phyloP scores from a whole-genome alignment of 2,888 invertebrate species.

The Eupeodes luniger region DNA sequence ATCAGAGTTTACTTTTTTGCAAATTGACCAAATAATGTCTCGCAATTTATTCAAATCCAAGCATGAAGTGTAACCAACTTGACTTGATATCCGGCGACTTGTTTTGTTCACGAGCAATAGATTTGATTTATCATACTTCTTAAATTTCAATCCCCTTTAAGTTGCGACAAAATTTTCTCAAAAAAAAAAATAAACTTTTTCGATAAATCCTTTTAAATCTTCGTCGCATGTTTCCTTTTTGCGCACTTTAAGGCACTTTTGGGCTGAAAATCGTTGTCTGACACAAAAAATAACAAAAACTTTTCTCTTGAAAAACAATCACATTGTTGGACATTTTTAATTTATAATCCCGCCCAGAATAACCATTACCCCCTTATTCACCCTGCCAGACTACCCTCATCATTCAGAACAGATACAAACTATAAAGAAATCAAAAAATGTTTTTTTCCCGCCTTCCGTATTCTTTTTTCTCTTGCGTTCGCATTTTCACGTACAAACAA shows the following conservation, averaged over 20 bases:
- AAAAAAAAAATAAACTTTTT: conserved; percentile 47
- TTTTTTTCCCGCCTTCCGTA: conserved; percentile 42
- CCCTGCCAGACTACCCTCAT: background rate
- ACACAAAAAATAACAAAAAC: conserved; percentile 58
- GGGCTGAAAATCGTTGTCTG: conserved; percentile 52
- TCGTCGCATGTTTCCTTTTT: background rate
- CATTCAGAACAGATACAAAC: background rate
- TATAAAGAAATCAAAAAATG: conserved; percentile 63
- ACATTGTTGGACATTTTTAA: conserved; percentile 71
- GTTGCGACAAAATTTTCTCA: background rate
- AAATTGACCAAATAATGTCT: too few species aligned
- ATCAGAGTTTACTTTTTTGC: too few species aligned
- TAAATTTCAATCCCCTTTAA: conserved; percentile 59
- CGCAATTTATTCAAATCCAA: too few species aligned
- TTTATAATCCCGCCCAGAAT: conserved; percentile 50
- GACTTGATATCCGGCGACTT: background rate
- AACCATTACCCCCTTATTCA: too few species aligned
- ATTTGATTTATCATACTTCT: conserved; percentile 58
- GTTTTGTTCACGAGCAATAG: conserved; percentile 43
- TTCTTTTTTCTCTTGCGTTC: conserved; percentile 29
- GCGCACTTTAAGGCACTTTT: background rate
- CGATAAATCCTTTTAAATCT: conserved; percentile 52
- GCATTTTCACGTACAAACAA: conserved; percentile 43
- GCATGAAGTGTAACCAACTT: background rate
- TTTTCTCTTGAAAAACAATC: conserved; percentile 62